These are phyloP conservation scores for Leucoraja erinaceus DNA, from an alignment of 2,113 vertebrate species.

Conservation along the genomic window DNA sequence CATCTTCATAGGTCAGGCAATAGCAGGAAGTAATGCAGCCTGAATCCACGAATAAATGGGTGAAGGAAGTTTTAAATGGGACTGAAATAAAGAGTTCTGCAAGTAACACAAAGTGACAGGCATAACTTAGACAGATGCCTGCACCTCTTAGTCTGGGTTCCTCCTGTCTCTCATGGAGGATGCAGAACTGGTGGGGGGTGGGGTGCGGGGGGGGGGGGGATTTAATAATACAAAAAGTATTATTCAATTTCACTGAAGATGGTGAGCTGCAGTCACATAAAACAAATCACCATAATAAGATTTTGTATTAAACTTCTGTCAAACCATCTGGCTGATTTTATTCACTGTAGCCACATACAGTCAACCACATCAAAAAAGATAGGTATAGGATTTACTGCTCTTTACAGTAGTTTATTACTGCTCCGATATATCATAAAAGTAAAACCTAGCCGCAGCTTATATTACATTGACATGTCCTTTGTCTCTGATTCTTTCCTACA, in stretches of 20 bases:
- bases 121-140: no score
- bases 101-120: no score
- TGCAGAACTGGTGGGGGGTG: not conserved
- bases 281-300: conserved; percentile 11
- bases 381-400: not conserved
- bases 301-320: conserved; percentile 22
- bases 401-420: not conserved
- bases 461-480: not conserved
- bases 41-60: no score
- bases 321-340: conserved; percentile 6
- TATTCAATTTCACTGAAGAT: not conserved
- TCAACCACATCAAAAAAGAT: not conserved
- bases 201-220: no score
- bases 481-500: not conserved
- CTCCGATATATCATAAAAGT: not conserved
- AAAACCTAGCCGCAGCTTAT: not conserved
- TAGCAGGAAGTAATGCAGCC: no score
- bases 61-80: no score
- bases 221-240: not conserved
- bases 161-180: not conserved
- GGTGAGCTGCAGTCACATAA: conserved; percentile 15
- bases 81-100: no score
- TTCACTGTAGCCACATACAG: not conserved
- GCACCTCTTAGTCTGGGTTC: not conserved
- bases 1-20: no score